These are phyloP conservation scores for Andrena cerasifolii DNA, from an alignment of 1,140 invertebrate species.

Conservation along the genomic window DNA sequence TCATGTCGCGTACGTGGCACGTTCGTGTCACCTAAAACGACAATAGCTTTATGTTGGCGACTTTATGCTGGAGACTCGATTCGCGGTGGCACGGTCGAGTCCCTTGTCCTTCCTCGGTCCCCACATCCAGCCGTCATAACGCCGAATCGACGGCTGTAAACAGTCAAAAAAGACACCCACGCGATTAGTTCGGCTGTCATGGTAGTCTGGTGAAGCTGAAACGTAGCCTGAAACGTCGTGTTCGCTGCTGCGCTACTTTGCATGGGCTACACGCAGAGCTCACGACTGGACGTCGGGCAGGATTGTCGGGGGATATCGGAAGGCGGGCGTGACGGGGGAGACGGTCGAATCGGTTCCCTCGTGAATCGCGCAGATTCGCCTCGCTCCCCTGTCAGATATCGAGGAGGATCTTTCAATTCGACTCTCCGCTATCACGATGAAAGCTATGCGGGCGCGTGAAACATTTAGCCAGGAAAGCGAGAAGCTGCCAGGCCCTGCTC, in stretches of 20 bases:
- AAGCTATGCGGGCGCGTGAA: neutral
- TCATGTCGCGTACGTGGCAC: conserved; percentile 68
- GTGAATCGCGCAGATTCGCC: neutral
- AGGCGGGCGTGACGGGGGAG: neutral
- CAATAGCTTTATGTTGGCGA: conserved; percentile 73
- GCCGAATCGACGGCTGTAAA: conserved; percentile 72
- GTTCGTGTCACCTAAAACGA: conserved; percentile 80
- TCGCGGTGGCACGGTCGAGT: neutral
- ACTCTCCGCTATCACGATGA: neutral
- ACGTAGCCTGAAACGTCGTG: conserved; percentile 43
- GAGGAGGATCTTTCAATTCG: neutral
- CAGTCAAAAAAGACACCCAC: conserved; percentile 73
- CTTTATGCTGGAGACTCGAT: conserved; percentile 11
- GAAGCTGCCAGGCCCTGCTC: conserved; percentile 14
- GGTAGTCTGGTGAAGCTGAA: conserved; percentile 11
- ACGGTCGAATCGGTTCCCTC: neutral
- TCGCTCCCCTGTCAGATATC: neutral
- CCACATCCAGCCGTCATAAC: conserved; percentile 20
- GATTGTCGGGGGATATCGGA: neutral
- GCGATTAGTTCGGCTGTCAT: conserved; percentile 63
- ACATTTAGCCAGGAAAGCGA: neutral
- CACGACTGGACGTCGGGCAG: neutral
- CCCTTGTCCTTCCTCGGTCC: neutral
- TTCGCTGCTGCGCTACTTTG: conserved; percentile 9
- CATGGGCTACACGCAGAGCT: neutral